These are phyloP conservation scores for Pempheris klunzingeri DNA, from an alignment of 2,797 vertebrate genomes.

Conservation along the genomic window DNA sequence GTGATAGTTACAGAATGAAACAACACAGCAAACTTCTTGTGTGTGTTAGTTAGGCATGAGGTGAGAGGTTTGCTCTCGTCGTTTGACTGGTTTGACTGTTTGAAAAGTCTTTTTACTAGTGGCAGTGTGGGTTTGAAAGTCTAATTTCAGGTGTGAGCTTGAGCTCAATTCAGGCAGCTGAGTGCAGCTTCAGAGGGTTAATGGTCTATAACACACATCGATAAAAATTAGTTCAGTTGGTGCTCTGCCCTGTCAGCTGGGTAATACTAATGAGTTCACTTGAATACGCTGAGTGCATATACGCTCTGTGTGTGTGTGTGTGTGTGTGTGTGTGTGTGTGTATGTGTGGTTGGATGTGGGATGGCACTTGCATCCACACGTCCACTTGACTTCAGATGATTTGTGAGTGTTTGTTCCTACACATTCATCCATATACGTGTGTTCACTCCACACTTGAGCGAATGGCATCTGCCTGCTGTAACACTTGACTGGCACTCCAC, in stretches of 20 bases:
- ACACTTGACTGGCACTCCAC: constrained; percentile 42
- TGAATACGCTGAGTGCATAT: constrained; percentile 5
- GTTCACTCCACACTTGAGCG: constrained; percentile 36
- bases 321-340: background rate
- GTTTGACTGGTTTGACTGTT: background rate
- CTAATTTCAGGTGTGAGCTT: constrained; percentile 33
- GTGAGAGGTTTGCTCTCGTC: background rate
- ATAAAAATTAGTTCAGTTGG: constrained; percentile 53
- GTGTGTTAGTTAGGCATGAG: background rate
- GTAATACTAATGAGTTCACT: constrained; percentile 57
- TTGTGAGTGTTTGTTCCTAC: constrained; percentile 51
- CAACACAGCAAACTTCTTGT: background rate
- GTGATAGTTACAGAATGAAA: constrained; percentile 5
- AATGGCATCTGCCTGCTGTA: constrained; percentile 53
- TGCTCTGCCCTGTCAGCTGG: constrained; percentile 47
- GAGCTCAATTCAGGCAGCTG: constrained; percentile 31
- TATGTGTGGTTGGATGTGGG: constrained; percentile 10
- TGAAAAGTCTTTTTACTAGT: background rate
- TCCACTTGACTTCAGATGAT: constrained; percentile 55
- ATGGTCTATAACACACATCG: constrained; percentile 35
- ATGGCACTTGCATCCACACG: constrained; percentile 31
- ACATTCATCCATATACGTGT: constrained; percentile 33
- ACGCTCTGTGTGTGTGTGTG: background rate
- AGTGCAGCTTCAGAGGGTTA: constrained; percentile 44
- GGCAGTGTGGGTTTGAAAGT: constrained; percentile 29